Base-by-base conservation (phyloP, 1,140 invertebrate species). In the Trichonephila clavipes region DNA sequence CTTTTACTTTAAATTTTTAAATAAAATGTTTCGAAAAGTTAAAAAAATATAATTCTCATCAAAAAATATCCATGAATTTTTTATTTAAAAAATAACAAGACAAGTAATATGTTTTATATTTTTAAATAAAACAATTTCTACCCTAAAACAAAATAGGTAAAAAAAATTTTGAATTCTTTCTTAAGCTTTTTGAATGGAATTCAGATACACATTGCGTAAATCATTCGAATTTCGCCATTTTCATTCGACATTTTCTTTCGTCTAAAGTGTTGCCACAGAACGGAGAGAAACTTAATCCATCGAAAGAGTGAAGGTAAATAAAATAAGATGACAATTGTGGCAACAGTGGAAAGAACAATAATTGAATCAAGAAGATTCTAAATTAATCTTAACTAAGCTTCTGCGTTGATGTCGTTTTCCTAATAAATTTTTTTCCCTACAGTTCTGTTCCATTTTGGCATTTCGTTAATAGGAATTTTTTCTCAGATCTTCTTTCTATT, bases 351-450 rank as follows among this genome's bases (percentile, higher is more conserved):
- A 77, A 16, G 72, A 18, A 40, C 72, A 21, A 18, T 77, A 77
- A 77, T 77, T 77, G 4, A 34, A 77, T 77, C 72, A 77, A 77
- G 72, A 40, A 77, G 72, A 77, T 77, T 77, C 72, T 28, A 16
- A 77, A 77, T 77, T 40, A 77, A 77, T 77, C 34, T 77, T 77
- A 77, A 77, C 72, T 77, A 40, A 40, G 34, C 72, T 40, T 10
- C 28, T 77, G 34, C 72, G 72, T 19, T 77, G 72, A 77, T 40
- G 72, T 77, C 72, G 34, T 77, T 77, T 77, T 64, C 72, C 28
- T 34, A 77, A 77, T 77, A 77, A 77, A 16, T 19, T 34, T 69
- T 72, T 40, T 34, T 77, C 16, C 16, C 18, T 77, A 34, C 72
- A 8, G 16, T 19, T 77, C 7, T 14, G 16, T 77, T 40, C 7